These are phyloP conservation scores for Zootoca vivipara DNA, from an alignment of 2,113 vertebrate species.

Conservation along the genomic window DNA sequence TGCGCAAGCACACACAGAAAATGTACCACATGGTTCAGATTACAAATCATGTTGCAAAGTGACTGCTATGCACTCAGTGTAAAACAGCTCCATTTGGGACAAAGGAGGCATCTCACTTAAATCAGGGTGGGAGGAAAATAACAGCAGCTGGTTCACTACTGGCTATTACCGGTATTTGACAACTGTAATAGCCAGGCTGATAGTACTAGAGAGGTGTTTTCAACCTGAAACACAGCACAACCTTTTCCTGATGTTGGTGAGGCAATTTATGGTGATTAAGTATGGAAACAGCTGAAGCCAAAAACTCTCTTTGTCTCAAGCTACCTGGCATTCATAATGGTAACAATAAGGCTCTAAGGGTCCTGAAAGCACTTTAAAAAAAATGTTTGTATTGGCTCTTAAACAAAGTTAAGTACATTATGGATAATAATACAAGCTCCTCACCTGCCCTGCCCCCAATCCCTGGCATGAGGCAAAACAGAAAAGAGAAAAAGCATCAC, in stretches of 20 bases:
- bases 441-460: too few relatives aligned
- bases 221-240: not conserved
- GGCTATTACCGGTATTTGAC: not conserved
- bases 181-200: not conserved
- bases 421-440: too few relatives aligned
- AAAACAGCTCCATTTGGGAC: not conserved
- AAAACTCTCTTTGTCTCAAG: not conserved
- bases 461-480: too few relatives aligned
- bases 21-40: rapidly evolving
- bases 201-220: not conserved
- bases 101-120: not conserved
- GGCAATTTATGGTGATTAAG: not conserved
- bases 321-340: not conserved
- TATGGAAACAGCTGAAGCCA: not conserved
- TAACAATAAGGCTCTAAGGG: too few relatives aligned
- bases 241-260: not conserved
- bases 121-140: not conserved
- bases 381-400: too few relatives aligned
- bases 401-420: too few relatives aligned
- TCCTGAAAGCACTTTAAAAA: not conserved
- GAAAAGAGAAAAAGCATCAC: too few relatives aligned
- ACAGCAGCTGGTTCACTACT: not conserved
- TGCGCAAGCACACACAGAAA: not conserved
- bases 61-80: not conserved
- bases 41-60: not conserved